A percentile compares a stretch with the other conserved stretches of the same genome.
Evolutionary conservation across 1,140 invertebrate species (phyloP).

Genomic region (Vollenhovia emeryi): DNA sequence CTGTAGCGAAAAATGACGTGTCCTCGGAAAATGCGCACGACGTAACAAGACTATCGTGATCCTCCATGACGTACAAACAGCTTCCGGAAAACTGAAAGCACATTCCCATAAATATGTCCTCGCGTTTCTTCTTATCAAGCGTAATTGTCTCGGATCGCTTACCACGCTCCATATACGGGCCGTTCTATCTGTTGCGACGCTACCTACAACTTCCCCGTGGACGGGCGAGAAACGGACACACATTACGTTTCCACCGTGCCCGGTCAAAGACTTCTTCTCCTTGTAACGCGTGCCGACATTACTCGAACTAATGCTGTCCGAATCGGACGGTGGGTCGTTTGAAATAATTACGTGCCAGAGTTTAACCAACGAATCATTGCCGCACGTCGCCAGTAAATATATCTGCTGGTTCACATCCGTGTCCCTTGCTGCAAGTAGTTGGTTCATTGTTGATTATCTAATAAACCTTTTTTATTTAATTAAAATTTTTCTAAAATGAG

Average conservation of each 20-base stretch:
- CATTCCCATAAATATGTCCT: not conserved
- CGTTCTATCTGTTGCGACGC: constrained; percentile 88
- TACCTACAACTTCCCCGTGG: constrained; percentile 87
- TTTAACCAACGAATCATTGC: constrained; percentile 90
- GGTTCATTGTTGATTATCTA: not conserved
- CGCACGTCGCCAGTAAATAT: constrained; percentile 89
- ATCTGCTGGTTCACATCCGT: constrained; percentile 71
- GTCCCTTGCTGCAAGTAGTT: constrained; percentile 66
- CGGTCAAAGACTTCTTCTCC: constrained; percentile 77
- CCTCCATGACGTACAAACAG: constrained; percentile 87
- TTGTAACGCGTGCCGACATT: constrained; percentile 54
- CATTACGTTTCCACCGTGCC: constrained; percentile 87
- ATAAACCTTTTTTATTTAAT: not conserved
- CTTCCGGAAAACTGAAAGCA: constrained; percentile 83
- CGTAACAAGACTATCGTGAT: constrained; percentile 86
- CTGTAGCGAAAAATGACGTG: constrained; percentile 85
- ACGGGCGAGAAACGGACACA: constrained; percentile 87
- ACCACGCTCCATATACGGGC: constrained; percentile 89
- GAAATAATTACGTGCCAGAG: constrained; percentile 88
- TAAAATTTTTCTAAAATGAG: not conserved
- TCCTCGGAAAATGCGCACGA: constrained; percentile 86
- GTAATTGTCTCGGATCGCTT: constrained; percentile 74
- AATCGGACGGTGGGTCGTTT: constrained; percentile 25
- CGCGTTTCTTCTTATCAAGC: not conserved
- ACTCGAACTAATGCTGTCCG: constrained; percentile 23